These are phyloP conservation scores for Brachymystax lenok DNA, from an alignment of 2,797 vertebrate species.

Conservation along the genomic window DNA sequence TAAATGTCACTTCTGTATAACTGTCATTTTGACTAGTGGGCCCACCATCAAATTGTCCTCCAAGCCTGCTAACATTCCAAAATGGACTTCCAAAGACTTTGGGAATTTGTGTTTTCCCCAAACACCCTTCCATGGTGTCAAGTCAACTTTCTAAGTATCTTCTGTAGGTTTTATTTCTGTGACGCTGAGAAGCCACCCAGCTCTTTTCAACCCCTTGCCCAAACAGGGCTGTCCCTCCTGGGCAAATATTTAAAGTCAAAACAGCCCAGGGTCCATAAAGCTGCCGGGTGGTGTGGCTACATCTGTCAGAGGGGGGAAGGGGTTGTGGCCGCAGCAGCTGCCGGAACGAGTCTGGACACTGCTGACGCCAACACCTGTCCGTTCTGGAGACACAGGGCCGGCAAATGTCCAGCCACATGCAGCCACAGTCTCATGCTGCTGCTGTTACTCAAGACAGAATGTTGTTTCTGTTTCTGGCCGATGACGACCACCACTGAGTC, in stretches of 20 bases:
- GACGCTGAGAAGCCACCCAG: conserved; percentile 9
- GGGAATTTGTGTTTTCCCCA: neutral
- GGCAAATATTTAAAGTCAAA: conserved; percentile 86
- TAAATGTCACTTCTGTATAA: neutral
- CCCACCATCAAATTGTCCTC: neutral
- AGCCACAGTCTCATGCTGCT: conserved; percentile 58
- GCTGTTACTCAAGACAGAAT: conserved; percentile 3
- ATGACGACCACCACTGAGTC: conserved; percentile 35
- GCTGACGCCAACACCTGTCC: conserved; percentile 83
- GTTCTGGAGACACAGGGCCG: conserved; percentile 71
- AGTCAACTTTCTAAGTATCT: conserved; percentile 11
- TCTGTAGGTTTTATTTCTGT: conserved; percentile 25
- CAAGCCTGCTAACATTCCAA: neutral
- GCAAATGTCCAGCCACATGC: conserved; percentile 76
- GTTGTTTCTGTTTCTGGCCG: conserved; percentile 40
- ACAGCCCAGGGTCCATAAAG: conserved; percentile 78
- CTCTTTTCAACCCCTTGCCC: conserved; percentile 29
- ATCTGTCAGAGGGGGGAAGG: conserved; percentile 70
- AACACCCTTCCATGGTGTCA: conserved; percentile 7
- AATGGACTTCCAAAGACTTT: neutral
- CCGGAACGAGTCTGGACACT: conserved; percentile 76
- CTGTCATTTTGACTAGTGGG: neutral
- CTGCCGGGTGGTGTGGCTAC: conserved; percentile 73
- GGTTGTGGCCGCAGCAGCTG: conserved; percentile 73
- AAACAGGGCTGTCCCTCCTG: conserved; percentile 71